Base-by-base conservation (phyloP, 2,113 vertebrate species). In the Oenanthe oenanthe region DNA sequence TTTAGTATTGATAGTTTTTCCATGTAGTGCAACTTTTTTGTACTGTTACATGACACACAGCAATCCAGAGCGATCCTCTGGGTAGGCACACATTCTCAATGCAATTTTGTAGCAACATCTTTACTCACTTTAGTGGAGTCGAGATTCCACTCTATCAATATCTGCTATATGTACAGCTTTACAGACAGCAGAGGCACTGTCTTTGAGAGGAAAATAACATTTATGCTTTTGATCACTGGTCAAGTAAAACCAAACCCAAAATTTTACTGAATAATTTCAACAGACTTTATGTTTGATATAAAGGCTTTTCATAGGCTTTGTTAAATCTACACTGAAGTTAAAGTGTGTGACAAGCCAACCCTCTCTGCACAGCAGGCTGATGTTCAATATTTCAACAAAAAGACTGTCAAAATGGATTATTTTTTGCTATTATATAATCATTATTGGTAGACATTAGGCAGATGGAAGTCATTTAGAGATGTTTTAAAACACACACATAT, bases 391-490 rank as follows among this genome's bases (percentile, higher is more conserved):
- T 75, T 89, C 79, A 87, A 90, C 63, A 93, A 92, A 88, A 91
- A 50, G 42, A 40, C 47, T 85, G 76, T 72, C 71, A 96, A 81
- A 89, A 4, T 86, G 53, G 76, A 92, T 85, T 89, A 92, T 78
- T 96, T 71, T 73, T 90, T 87, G 47, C 63, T 89, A 72, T 95
- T 94, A 92, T 57, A 79, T 67, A 91, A 82, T 76, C 70, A 82
- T 78, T 90, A 93, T 61, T 81, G 60, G 66, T 90, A 85, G 73
- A 89, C 25, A 92, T 43, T 47, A 91, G 70, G 66, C 89, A 92
- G 65, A 89, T 89, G 79, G 60, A 84, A 95, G 45, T 76, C 10
- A 74, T 89, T 94, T 78, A 70, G 68, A 73, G 24, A 51, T 66
- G 48, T 43, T 94, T 80, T 75, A 88, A 87, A 97, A 93, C 51